Evolutionary conservation across 1,140 invertebrate species (phyloP), one percentile per base, ranked within the genome.

Genomic region (Tetranychus cinnabarinus): DNA sequence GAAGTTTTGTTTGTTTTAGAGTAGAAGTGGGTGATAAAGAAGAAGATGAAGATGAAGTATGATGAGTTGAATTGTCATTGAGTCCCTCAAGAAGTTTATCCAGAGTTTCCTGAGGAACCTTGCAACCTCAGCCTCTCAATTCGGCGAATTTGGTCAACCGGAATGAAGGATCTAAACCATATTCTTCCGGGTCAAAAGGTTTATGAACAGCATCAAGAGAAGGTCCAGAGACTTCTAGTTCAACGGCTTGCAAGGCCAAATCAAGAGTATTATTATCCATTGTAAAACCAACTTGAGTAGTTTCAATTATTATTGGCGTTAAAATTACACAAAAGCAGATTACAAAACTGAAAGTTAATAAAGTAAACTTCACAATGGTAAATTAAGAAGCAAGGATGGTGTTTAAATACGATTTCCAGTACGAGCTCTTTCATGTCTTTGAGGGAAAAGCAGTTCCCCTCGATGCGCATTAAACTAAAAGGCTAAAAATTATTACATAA

Each of bases 121-220:
- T 97, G 78, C 92, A 97, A 76, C 95, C 93, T 81, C 93, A 89
- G 81, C 93, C 93, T 81, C 95, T 96, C 66, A 97, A 76, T 75
- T 97, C 91, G 58, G 93, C 87, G 76, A 96, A 97, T 67, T 91
- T 83, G 66, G 92, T 97, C 62, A 98, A 79, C 67, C 90, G 82
- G 79, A 97, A 98, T 76, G 82, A 84, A 34, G 71, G 67, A 34
- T 93, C 88, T 74, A 97, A 80, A 73, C 93, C 90, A 77, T 95
- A 88, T 69, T 86, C 86, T 66, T 85, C 82, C 65, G 91, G 91
- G 76, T 96, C 89, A 73, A 97, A 97, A 66, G 88, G 88, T 70
- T 86, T 80, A 67, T 86, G 81, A 33, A 63, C 6, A 33, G 59
- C n/a, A 3, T n/a, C 5, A 34, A 23, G 15, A 12, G 6, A 5